phyloP scores from a whole-genome alignment of 2,113 vertebrate genomes.

The Bambusicola thoracicus region DNA sequence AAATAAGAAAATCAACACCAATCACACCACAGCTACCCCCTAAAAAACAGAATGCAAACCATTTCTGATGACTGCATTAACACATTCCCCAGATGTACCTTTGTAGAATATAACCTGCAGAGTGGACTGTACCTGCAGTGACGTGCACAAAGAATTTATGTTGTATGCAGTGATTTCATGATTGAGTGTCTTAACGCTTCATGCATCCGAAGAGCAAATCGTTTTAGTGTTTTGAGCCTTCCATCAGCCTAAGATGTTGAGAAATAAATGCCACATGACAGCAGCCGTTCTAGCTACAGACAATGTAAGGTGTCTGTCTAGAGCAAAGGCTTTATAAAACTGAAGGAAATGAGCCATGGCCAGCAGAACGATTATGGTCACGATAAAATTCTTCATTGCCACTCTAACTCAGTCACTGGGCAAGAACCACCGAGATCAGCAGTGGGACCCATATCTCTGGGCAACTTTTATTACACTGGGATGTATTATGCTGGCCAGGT shows the following conservation, averaged over 20 bases:
- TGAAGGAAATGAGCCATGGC: not conserved
- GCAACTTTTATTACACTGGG: not conserved
- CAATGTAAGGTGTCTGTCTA: not conserved
- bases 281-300: not conserved
- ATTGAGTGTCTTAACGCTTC: not conserved
- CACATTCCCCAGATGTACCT: not conserved
- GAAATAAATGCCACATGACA: conserved; percentile 15
- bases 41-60: fast-evolving
- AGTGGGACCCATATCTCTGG: not conserved
- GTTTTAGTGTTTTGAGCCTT: not conserved
- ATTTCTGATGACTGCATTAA: not conserved
- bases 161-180: not conserved
- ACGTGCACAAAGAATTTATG: not conserved
- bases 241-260: not conserved
- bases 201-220: not conserved
- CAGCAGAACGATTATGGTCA: not conserved
- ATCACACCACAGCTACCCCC: not conserved
- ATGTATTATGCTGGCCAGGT: not conserved
- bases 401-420: not conserved
- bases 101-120: not conserved
- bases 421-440: not conserved
- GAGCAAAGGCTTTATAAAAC: not conserved
- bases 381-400: not conserved
- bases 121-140: not conserved
- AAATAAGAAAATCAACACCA: not conserved